Conservation (phyloP, 2,797 vertebrate species). For the Melanogrammus aeglefinus region DNA sequence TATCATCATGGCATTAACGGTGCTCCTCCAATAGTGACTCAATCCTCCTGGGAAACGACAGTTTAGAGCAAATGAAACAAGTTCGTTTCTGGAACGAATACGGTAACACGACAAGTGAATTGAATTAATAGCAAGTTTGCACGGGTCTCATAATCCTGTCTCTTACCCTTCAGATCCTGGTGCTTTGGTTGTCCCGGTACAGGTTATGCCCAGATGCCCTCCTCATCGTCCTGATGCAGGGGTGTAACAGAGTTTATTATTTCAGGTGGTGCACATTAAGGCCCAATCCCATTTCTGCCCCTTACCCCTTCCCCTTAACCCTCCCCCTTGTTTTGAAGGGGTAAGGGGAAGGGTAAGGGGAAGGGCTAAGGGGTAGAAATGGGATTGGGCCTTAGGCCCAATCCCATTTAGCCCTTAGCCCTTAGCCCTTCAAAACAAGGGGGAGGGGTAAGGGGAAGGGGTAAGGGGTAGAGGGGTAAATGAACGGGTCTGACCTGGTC, state of each 20-base stretch:
- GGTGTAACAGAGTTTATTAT: slow-evolving; percentile 51
- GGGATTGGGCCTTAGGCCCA: no score
- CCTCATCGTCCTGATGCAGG: slow-evolving; percentile 90
- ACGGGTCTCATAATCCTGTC: slow-evolving; percentile 15
- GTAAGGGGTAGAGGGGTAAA: no score
- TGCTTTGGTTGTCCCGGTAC: slow-evolving; percentile 87
- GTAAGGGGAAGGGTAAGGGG: no score
- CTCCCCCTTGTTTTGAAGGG: no score
- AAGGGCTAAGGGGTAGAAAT: no score
- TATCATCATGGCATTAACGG: slow-evolving; percentile 89
- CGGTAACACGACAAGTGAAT: background rate
- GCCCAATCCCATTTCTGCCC: no score
- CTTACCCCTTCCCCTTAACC: no score
- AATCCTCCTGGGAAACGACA: slow-evolving; percentile 78
- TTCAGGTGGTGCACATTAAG: slow-evolving; percentile 26
- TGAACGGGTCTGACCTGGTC: slow-evolving; percentile 82
- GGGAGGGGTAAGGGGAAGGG: no score
- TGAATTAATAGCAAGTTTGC: background rate
- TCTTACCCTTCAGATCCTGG: slow-evolving; percentile 93
- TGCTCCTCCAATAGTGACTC: slow-evolving; percentile 92
- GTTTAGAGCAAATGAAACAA: background rate
- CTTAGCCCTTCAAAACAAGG: no score
- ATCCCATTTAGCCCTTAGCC: no score
- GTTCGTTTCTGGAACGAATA: background rate
- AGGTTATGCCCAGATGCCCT: slow-evolving; percentile 98